Evolutionary conservation across 2,888 invertebrate genomes (phyloP), one percentile per base, ranked within the genome.

Genomic region (Yponomeuta evonymella): DNA sequence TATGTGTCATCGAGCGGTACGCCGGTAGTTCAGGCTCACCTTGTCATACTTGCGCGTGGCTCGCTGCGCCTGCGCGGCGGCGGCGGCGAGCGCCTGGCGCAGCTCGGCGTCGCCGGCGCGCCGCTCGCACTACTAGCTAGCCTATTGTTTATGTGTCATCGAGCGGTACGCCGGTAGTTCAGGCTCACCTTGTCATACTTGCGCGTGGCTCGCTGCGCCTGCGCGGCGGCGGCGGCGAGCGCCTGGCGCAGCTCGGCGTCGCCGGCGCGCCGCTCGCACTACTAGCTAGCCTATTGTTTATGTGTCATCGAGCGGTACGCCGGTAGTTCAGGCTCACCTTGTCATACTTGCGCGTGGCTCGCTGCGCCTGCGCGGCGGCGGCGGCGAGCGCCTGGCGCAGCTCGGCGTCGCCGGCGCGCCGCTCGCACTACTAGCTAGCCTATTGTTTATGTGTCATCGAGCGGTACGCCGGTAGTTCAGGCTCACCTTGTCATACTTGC

Each of bases 51-150:
- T 98, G 75, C 98, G 89, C 43, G 95, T 94, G 78, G 96, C 94
- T 78, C 96, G 96, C 81, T 5, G 98, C 48, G 95, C 94, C 80
- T 96, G 84, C 95, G 96, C 87, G 94, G 96, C 79, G 95, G 95
- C 82, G 94, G 94, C 79, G 95, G 95, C 82, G 94, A 96, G 80
- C 94, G 96, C 89, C 95, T 95, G 79, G 92, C 94, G 76, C 95
- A 86, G 88, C 78, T 94, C 23, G 23, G 23, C 23, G 23, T 23
- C 23, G 23, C 23, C 23, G 23, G 23, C 23, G 23, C 23, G 23
- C 23, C 23, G 96, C 72, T 95, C 94, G 75, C 95, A 94, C 81
- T 23, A 23, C 23, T 23, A 23, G 23, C 23, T 23, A 23, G 23
- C 23, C 23, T 23, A 23, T 23, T 23, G 23, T 23, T 23, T 23